Conservation (phyloP, 2,888 invertebrate species). For the Nebria salina region DNA sequence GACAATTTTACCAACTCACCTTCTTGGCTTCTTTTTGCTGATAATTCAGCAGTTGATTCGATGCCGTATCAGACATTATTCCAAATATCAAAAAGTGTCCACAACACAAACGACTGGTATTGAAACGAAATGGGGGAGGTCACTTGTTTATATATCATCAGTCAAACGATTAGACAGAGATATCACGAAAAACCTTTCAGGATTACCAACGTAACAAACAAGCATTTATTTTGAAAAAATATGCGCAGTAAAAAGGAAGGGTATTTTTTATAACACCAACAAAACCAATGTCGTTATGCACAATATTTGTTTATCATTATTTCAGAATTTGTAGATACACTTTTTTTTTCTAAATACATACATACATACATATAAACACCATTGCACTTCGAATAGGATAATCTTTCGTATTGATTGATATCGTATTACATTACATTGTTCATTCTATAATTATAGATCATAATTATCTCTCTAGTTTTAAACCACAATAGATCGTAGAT, state of each 20-base stretch:
- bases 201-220: neutral
- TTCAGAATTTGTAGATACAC: no score
- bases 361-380: no score
- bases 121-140: slow-evolving; percentile 6
- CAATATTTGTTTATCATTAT: no score
- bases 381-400: no score
- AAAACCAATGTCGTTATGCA: no score
- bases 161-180: slow-evolving; percentile 7
- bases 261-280: no score
- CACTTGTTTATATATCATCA: slow-evolving; percentile 22
- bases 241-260: no score
- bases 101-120: slow-evolving; percentile 25
- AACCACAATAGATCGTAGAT: neutral
- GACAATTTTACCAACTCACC: slow-evolving; percentile 18
- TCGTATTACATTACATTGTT: neutral
- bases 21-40: slow-evolving; percentile 26
- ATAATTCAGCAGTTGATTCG: slow-evolving; percentile 28
- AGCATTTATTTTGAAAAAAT: no score
- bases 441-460: neutral
- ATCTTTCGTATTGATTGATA: no score
- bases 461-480: neutral
- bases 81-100: neutral
- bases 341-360: no score
- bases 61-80: slow-evolving; percentile 36
- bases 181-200: neutral